Base-by-base conservation (phyloP, 1,140 invertebrate species). In the Bombus consobrinus region DNA sequence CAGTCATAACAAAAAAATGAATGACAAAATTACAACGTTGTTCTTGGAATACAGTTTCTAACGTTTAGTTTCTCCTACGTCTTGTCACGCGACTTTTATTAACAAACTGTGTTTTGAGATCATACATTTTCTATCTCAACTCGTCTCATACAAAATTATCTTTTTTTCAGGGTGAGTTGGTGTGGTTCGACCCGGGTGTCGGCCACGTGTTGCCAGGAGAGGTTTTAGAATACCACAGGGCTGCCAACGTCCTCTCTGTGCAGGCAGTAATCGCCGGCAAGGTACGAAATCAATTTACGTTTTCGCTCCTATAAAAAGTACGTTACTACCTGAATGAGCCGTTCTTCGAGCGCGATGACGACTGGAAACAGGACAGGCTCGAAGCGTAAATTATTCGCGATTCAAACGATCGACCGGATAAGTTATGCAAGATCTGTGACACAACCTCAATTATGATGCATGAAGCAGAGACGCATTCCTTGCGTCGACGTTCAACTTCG, bases 101-200 rank as follows among this genome's bases (percentile, higher is more conserved):
- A 53, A 53, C 47, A 18, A 53, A 53, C 18, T 8, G 47, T 53
- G 5, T 53, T 53, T 22, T 6, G 18, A 53, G 47, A 53, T 53
- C 47, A 22, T 53, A 53, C 18, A 12, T 59, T 12, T 62, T 62
- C 59, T n/a, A 62, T 62, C 3, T 22, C 18, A 53, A 53, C 47
- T 22, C 1, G 47, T 53, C 6, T 53, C 47, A 53, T 53, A 53
- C 28, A 25, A 47, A 79, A 57, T 0, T 53, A 34, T 78, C 73
- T 82, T 43, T 78, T 76, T 91, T 94, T 89, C 91, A 95, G 95
- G 98, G 98, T 73, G 98, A 98, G 93, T 96, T 98, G 94, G 98
- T 99, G 90, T 99, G 98, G 98, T 99, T 98, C 96, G 98, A 98
- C 95, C 98, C 98, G 59, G 97, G 98, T 28, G 96, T 98, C 89